Evolutionary conservation across 2,113 vertebrate genomes (phyloP).

Genomic region (Callipepla squamata): DNA sequence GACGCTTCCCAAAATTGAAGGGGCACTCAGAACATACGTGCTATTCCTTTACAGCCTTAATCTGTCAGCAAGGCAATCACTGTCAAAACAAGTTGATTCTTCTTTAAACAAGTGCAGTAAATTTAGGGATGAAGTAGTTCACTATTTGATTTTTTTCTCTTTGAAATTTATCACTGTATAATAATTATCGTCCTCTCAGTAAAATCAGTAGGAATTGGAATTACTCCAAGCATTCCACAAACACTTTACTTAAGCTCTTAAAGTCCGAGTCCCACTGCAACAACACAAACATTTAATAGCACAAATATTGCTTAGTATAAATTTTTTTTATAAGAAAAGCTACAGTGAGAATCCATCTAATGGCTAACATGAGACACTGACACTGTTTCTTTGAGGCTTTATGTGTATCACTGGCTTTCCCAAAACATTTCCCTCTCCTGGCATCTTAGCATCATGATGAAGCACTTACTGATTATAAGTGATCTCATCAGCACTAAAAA

Average conservation of each 20-base stretch:
- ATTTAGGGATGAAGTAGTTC: background rate
- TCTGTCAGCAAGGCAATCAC: background rate
- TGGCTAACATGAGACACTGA: background rate
- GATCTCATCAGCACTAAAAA: conserved; percentile 28
- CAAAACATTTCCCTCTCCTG: background rate
- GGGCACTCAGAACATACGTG: background rate
- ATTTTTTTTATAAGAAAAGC: conserved; percentile 13
- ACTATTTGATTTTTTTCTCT: background rate
- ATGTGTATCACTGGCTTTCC: conserved; percentile 24
- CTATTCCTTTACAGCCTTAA: background rate
- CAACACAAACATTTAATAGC: background rate
- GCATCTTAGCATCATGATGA: conserved; percentile 24
- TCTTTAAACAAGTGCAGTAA: background rate
- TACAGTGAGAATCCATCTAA: background rate
- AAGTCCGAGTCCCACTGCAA: background rate
- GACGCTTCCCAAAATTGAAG: background rate
- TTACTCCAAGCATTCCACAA: background rate
- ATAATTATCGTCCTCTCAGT: background rate
- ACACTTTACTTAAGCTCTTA: background rate
- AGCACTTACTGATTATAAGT: conserved; percentile 23
- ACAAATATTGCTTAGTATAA: conserved; percentile 7
- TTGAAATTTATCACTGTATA: background rate
- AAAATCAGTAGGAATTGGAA: fast-evolving
- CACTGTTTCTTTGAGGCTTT: background rate
- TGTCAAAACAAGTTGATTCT: background rate